Conservation (phyloP, 2,888 invertebrate genomes). For the Nemurella pictetii region DNA sequence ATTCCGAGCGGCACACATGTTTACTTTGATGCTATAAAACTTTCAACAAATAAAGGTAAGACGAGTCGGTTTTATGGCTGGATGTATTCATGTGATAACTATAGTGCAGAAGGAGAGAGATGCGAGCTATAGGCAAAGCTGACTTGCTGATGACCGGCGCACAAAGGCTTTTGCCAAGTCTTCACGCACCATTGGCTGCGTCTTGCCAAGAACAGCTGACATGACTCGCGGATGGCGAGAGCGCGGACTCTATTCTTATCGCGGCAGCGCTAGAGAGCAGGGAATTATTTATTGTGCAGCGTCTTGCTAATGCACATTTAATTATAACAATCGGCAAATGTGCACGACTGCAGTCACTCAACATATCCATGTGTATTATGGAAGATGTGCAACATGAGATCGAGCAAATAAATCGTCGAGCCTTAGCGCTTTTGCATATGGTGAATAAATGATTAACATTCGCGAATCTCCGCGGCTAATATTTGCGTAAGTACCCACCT, state of each 20-base stretch:
- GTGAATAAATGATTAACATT: not conserved
- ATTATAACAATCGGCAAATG: not conserved
- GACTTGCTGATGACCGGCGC: not conserved
- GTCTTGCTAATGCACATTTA: not conserved
- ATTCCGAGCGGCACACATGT: not conserved
- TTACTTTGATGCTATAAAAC: not conserved
- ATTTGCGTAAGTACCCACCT: not conserved
- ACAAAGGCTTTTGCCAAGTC: not conserved
- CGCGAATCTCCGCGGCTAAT: not conserved
- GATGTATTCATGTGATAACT: not conserved
- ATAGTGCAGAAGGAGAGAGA: not conserved
- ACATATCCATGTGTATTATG: not conserved
- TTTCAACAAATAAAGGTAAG: not conserved
- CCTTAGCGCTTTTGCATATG: not conserved
- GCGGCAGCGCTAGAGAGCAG: not conserved
- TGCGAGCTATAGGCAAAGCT: not conserved
- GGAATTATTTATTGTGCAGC: not conserved
- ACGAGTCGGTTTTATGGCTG: not conserved
- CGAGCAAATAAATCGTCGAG: not conserved
- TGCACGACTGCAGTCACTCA: not conserved
- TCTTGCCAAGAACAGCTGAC: not conserved
- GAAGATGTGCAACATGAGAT: not conserved
- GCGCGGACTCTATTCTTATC: not conserved
- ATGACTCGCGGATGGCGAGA: not conserved
- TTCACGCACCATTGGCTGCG: not conserved